A percentile compares a stretch with the other conserved stretches of the same genome.
Evolutionary conservation across 2,113 vertebrate genomes (phyloP).

Genomic region (Pluvialis apricaria): DNA sequence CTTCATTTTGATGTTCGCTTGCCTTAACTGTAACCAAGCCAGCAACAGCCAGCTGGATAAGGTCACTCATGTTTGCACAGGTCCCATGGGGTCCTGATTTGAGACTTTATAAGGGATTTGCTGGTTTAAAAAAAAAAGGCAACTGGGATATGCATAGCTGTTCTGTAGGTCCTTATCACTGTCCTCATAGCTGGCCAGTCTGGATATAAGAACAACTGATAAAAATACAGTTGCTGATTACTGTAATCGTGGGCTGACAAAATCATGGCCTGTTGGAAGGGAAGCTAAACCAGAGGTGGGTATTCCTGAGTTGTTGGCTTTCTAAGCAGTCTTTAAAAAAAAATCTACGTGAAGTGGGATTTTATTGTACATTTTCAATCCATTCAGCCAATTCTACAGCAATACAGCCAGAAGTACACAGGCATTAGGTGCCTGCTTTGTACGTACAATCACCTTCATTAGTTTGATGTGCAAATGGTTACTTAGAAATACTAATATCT

Average conservation of each 20-base stretch:
- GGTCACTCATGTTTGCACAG: neutral
- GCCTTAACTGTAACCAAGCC: neutral
- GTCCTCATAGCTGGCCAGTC: neutral
- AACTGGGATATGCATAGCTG: neutral
- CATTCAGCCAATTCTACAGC: neutral
- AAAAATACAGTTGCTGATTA: neutral
- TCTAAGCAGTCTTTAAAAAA: neutral
- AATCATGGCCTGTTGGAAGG: neutral
- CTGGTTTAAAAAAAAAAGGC: neutral
- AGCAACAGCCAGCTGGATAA: neutral
- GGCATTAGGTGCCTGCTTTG: fast-evolving
- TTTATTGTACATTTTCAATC: neutral
- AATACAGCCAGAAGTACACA: neutral
- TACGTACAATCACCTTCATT: neutral
- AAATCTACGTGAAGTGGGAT: fast-evolving
- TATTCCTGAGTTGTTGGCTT: neutral
- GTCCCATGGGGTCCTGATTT: neutral
- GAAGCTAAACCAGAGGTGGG: neutral
- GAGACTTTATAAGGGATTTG: neutral
- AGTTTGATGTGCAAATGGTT: neutral
- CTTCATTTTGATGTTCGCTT: neutral
- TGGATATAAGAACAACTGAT: fast-evolving
- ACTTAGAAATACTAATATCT: neutral
- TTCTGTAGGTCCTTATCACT: neutral
- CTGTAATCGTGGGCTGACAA: neutral